These are phyloP conservation scores for Amorpha juglandis DNA, from an alignment of 2,888 invertebrate species.

Conservation along the genomic window DNA sequence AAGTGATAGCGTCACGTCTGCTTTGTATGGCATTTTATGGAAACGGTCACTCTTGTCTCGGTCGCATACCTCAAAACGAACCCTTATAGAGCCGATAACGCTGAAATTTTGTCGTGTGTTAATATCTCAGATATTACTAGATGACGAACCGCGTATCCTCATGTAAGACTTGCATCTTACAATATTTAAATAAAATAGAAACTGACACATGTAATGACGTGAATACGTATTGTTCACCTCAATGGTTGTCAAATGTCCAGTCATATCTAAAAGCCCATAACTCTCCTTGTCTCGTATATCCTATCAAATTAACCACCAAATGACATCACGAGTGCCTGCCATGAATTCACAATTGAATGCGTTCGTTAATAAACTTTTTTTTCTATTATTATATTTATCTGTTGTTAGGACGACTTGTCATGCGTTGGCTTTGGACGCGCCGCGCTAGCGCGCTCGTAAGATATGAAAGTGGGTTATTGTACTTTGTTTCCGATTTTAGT, in stretches of 20 bases:
- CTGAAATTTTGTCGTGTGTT: background rate
- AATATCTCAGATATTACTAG: background rate
- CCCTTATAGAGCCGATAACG: too few species aligned
- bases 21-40: too few species aligned
- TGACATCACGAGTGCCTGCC: conserved; percentile 65
- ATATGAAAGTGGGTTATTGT: conserved; percentile 66
- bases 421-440: conserved; percentile 57
- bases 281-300: conserved; percentile 53
- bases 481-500: conserved; percentile 64
- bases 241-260: conserved; percentile 36
- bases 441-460: conserved; percentile 45
- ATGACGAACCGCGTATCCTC: background rate
- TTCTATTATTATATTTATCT: conserved; percentile 52
- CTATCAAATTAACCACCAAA: conserved; percentile 64
- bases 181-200: conserved; percentile 23
- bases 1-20: too few species aligned
- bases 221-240: conserved; percentile 34
- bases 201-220: conserved; percentile 8
- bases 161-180: background rate
- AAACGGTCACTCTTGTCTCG: too few species aligned
- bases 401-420: conserved; percentile 48
- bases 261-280: conserved; percentile 48
- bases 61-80: too few species aligned
- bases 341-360: conserved; percentile 71
- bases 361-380: conserved; percentile 71